Evolutionary conservation across 1,140 invertebrate species (phyloP), one percentile per base, ranked within the genome.

Genomic region (Sogatella furcifera): DNA sequence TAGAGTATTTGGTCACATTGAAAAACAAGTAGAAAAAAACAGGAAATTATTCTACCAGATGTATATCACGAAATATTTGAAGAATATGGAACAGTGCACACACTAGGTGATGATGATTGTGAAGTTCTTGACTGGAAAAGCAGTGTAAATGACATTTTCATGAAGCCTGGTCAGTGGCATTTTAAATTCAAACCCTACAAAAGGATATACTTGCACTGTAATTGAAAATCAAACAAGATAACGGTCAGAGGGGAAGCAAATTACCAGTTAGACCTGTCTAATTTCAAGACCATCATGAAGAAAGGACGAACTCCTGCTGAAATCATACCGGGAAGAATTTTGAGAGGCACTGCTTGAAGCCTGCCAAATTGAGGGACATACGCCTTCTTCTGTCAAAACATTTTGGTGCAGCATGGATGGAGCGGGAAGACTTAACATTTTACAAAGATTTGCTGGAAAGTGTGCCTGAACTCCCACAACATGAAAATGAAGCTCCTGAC

Each of bases 1-100:
- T 61, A 42, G 69, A 46, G 69, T 72, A 2, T 72, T 71, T 65
- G 70, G 55, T 8, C 21, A 56, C 19, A 68, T 64, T 57, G 69
- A 72, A 64, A 69, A 67, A 65, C 34, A 22, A 52, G 53, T 68
- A 43, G 66, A 64, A 59, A 68, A 57, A 66, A 65, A 57, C 58
- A 65, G 41, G 62, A 44, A n/a, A 61, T 71, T 54, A 38, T 57
- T 52, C 28, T 19, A 15, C 58, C 61, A 21, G 24, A 44, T 38
- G 52, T 55, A 2, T 65, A 64, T 60, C 11, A 52, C n/a, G 49
- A 65, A 21, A 42, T 65, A 54, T 64, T 63, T 54, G 31, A 34
- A 63, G 24, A 64, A 24, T 38, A 64, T 58, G 64, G 52, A 43
- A 57, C 58, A 41, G 54, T 63, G 24, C 46, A 52, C 17, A 21